Evolutionary conservation across 23 tunicate species (phyloP).

Genomic region (Halocynthia aurantium): DNA sequence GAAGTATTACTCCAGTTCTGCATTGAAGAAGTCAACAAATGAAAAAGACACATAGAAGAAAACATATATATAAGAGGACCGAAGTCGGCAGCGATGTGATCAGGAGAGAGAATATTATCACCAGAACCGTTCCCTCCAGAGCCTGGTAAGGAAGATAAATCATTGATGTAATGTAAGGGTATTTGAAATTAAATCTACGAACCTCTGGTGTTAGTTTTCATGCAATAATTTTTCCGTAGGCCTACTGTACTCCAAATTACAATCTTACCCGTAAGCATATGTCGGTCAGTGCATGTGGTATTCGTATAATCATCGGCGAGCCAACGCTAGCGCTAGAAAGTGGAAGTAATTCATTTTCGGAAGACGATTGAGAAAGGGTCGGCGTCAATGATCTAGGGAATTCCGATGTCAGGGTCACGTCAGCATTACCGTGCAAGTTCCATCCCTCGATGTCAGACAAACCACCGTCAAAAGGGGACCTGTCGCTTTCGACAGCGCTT

Average conservation of each 20-base stretch:
- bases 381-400: not conserved
- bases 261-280: no score
- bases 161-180: no score
- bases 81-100: conserved; percentile 16
- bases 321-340: no score
- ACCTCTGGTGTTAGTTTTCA: no score
- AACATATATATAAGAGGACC: conserved; percentile 4
- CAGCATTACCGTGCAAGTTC: conserved; percentile 22
- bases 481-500: conserved; percentile 15
- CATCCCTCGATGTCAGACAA: conserved; percentile 2
- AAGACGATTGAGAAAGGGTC: conserved; percentile 1
- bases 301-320: no score
- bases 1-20: no score
- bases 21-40: not conserved
- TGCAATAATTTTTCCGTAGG: no score
- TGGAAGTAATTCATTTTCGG: not conserved
- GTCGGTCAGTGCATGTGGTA: no score
- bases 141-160: not conserved
- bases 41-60: conserved; percentile 6
- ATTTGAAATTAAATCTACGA: no score
- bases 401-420: not conserved
- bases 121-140: conserved; percentile 1
- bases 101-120: conserved; percentile 11
- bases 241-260: no score
- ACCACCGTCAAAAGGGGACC: not conserved